Evolutionary conservation across 2,113 vertebrate species (phyloP), one percentile per base, ranked within the genome.

Genomic region (Lanius collurio): DNA sequence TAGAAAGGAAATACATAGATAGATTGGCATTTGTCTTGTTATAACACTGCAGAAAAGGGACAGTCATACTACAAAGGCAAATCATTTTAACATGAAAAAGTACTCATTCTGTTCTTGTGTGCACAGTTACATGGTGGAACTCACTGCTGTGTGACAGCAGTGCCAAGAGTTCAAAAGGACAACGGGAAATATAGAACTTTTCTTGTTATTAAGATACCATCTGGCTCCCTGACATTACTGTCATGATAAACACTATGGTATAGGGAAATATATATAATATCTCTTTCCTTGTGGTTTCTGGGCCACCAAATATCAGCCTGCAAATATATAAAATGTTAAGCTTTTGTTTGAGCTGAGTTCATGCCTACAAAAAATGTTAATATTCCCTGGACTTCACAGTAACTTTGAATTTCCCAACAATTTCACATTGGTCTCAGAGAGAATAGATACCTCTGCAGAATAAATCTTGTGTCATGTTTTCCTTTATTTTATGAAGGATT

Each of bases 401-500:
- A 0, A 17, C 37, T 89, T 67, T 12, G 39, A 42, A 78, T 78
- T 62, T 65, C 55, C 57, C 1, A 0, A 3, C 0, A 0, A 67
- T 49, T 83, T 90, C 56, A 30, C 57, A 37, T 5, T 39, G 46
- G 33, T 82, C 46, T 85, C 50, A 55, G 37, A 35, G 31, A 75
- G 27, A 85, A 75, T 8, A 39, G 74, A 20, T 47, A 49, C 27
- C 50, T 83, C 55, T 85, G 28, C 35, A 89, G 42, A 67, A 71
- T 55, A 47, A 47, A 27, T 70, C 27, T 56, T 80, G 19, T 62
- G 41, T 53, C 35, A 57, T 59, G n/a, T 79, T 84, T 94, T 82
- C 31, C 18, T 33, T 73, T 62, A 74, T 95, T 64, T 80, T 14
- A 18, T 2, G 0, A 87, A 57, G 26, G 8, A n/a, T 37, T n/a